phyloP scores from a whole-genome alignment of 2,113 vertebrate species.

The Phrynosoma platyrhinos region DNA sequence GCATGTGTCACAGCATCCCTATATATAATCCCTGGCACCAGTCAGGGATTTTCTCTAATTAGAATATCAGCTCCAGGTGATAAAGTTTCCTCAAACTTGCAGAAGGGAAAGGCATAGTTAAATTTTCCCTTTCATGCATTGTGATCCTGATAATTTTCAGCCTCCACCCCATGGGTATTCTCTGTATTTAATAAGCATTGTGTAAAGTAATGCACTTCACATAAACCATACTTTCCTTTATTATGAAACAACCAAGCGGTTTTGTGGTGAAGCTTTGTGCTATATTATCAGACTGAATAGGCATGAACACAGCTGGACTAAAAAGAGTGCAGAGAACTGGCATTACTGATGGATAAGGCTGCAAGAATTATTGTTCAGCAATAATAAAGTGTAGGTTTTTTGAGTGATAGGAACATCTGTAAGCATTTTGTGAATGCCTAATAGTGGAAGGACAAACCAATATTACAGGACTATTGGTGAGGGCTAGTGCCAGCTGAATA shows the following conservation, averaged over 20 bases:
- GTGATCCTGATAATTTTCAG: background rate
- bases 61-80: background rate
- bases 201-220: background rate
- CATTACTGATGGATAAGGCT: background rate
- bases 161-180: background rate
- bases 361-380: background rate
- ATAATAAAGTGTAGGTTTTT: background rate
- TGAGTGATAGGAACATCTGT: background rate
- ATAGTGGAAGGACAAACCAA: background rate
- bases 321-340: background rate
- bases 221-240: background rate
- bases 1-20: background rate
- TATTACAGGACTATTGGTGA: no score
- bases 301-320: background rate
- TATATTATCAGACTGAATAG: background rate
- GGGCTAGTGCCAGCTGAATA: no score
- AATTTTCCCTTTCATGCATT: background rate
- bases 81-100: background rate
- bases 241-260: background rate
- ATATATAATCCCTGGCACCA: background rate
- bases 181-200: background rate
- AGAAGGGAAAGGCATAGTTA: background rate
- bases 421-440: background rate
- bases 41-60: background rate
- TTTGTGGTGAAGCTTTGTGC: background rate